These are phyloP conservation scores for Willisornis vidua DNA, from an alignment of 2,113 vertebrate genomes.

Conservation along the genomic window DNA sequence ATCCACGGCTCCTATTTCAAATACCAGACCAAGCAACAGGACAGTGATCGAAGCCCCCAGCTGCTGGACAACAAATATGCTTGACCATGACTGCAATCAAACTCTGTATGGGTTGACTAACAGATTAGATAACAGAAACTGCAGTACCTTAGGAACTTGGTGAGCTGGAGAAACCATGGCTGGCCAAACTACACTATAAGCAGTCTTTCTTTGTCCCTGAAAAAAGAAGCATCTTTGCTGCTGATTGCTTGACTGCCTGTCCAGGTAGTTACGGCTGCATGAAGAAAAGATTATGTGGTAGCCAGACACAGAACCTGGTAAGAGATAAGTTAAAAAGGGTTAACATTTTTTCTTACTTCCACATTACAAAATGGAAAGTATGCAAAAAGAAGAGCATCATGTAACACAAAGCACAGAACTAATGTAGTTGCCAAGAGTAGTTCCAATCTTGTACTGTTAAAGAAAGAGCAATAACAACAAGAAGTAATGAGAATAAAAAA, in stretches of 20 bases:
- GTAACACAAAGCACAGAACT: constrained; percentile 4
- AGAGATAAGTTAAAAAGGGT: constrained; percentile 54
- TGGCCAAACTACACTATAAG: constrained; percentile 78
- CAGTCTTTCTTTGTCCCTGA: constrained; percentile 71
- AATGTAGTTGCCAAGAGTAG: neutral
- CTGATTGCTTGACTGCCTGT: constrained; percentile 70
- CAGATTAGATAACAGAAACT: constrained; percentile 56
- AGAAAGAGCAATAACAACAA: neutral
- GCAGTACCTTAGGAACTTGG: constrained; percentile 80
- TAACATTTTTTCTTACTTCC: constrained; percentile 4
- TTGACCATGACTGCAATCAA: constrained; percentile 21
- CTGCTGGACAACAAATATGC: constrained; percentile 45
- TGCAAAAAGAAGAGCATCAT: constrained; percentile 9
- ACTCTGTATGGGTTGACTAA: constrained; percentile 58
- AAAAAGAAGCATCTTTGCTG: constrained; percentile 78
- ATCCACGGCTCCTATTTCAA: constrained; percentile 50
- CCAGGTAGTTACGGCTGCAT: constrained; percentile 67
- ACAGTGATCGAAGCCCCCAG: constrained; percentile 34
- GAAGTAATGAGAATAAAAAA: constrained; percentile 16
- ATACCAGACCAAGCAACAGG: constrained; percentile 51
- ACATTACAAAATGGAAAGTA: constrained; percentile 28
- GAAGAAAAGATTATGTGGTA: constrained; percentile 64
- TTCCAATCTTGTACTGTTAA: neutral
- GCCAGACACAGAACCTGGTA: constrained; percentile 68
- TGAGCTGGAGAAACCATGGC: constrained; percentile 78